These are phyloP conservation scores for Phyllostomus discolor DNA, from an alignment of 2,113 vertebrate genomes.

Conservation along the genomic window DNA sequence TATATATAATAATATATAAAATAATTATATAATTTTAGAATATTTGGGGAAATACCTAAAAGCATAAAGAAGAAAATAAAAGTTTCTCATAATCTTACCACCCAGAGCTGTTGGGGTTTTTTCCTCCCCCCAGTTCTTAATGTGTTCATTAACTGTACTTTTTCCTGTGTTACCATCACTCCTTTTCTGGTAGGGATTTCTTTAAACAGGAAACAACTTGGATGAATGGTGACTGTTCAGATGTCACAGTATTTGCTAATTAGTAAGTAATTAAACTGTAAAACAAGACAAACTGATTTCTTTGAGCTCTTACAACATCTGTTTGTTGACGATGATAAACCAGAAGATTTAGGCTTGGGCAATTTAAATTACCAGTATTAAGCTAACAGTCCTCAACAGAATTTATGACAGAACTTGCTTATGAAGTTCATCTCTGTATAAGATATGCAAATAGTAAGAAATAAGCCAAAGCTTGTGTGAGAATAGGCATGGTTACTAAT, in stretches of 20 bases:
- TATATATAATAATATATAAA: background rate
- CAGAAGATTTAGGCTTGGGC: background rate
- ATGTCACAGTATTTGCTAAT: slow-evolving; percentile 37
- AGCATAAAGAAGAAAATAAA: slow-evolving; percentile 21
- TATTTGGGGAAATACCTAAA: slow-evolving; percentile 1
- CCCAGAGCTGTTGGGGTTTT: background rate
- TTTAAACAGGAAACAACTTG: slow-evolving; percentile 25
- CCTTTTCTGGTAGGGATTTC: background rate
- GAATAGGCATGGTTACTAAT: background rate
- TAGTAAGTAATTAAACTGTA: background rate
- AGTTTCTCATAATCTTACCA: background rate
- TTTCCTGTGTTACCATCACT: background rate
- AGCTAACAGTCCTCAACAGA: background rate
- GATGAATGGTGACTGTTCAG: slow-evolving; percentile 8
- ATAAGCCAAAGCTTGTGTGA: background rate
- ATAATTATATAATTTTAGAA: background rate
- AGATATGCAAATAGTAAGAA: slow-evolving; percentile 14
- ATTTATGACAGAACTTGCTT: background rate
- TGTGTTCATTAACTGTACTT: background rate
- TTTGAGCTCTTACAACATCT: slow-evolving; percentile 6
- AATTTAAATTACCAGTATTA: background rate
- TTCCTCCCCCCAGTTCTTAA: background rate
- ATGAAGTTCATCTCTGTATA: background rate
- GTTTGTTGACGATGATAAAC: slow-evolving; percentile 13
- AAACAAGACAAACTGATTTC: slow-evolving; percentile 34